Conservation (phyloP, 2,113 vertebrate species). For the Zosterops hypoxanthus region DNA sequence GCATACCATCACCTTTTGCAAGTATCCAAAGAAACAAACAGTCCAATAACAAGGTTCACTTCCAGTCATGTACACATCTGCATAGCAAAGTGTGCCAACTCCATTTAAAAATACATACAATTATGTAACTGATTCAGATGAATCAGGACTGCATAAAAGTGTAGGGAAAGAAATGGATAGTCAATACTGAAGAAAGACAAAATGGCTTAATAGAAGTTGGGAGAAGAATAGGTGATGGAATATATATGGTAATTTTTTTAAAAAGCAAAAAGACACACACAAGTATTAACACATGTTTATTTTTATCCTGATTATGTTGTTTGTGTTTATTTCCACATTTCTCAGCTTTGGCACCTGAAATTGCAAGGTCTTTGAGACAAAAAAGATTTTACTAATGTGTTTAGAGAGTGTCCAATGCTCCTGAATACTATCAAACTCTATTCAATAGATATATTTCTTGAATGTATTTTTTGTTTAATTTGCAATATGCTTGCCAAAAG, state of each 20-base stretch:
- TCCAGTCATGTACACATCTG: background rate
- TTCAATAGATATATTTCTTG: background rate
- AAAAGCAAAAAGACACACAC: background rate
- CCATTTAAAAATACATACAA: background rate
- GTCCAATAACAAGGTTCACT: background rate
- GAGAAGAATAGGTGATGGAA: background rate
- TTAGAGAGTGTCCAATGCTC: background rate
- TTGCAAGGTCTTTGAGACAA: background rate
- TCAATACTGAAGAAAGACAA: background rate
- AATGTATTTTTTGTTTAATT: conserved; percentile 50
- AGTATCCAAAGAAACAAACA: background rate
- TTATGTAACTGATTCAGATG: background rate
- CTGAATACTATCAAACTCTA: background rate
- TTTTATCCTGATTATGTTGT: background rate
- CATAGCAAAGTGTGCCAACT: background rate
- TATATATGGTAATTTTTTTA: background rate
- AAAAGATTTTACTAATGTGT: background rate
- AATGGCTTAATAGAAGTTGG: background rate
- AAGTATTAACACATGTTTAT: background rate
- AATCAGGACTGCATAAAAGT: background rate
- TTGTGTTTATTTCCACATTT: background rate
- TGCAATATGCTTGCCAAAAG: conserved; percentile 39
- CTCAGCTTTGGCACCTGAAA: background rate
- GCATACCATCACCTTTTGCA: background rate
- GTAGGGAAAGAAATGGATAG: background rate